A percentile compares a stretch with the other conserved stretches of the same genome.
These are phyloP conservation scores for Florisuga fusca DNA, from an alignment of 2,797 vertebrate genomes.

Conservation along the genomic window DNA sequence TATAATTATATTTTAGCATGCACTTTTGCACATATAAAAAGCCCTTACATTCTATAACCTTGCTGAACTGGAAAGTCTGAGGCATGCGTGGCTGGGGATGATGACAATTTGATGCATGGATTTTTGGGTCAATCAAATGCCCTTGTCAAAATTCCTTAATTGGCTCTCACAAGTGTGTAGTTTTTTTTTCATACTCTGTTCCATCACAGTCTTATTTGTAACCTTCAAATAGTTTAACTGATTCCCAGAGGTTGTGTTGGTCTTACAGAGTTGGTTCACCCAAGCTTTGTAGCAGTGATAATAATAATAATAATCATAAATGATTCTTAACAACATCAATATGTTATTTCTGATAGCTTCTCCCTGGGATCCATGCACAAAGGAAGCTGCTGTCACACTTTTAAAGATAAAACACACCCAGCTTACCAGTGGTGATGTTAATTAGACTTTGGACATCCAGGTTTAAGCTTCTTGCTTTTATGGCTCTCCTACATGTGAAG, in stretches of 20 bases:
- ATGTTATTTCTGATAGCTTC: not conserved
- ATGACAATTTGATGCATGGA: constrained; percentile 58
- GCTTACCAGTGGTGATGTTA: not conserved
- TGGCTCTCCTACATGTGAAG: constrained; percentile 31
- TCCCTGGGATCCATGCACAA: not conserved
- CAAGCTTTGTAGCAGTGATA: not conserved
- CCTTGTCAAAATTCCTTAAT: constrained; percentile 41
- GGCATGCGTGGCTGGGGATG: constrained; percentile 1
- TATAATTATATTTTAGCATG: constrained; percentile 59
- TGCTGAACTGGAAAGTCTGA: constrained; percentile 69
- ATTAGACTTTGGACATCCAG: constrained; percentile 23
- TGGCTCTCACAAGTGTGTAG: not conserved
- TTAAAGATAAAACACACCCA: constrained; percentile 41
- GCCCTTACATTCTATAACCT: constrained; percentile 30
- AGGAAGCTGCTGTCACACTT: constrained; percentile 40
- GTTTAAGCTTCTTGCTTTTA: constrained; percentile 48
- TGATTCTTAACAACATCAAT: not conserved
- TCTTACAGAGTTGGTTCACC: not conserved
- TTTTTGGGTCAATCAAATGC: constrained; percentile 10
- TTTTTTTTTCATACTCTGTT: not conserved
- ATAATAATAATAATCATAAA: not conserved
- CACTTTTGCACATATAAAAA: constrained; percentile 28
- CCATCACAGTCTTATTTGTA: constrained; percentile 2
- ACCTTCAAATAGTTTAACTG: not conserved
- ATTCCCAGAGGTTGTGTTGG: not conserved